These are phyloP conservation scores for Thysanoteuthis rhombus DNA, from an alignment of 2,888 invertebrate genomes.

Conservation along the genomic window DNA sequence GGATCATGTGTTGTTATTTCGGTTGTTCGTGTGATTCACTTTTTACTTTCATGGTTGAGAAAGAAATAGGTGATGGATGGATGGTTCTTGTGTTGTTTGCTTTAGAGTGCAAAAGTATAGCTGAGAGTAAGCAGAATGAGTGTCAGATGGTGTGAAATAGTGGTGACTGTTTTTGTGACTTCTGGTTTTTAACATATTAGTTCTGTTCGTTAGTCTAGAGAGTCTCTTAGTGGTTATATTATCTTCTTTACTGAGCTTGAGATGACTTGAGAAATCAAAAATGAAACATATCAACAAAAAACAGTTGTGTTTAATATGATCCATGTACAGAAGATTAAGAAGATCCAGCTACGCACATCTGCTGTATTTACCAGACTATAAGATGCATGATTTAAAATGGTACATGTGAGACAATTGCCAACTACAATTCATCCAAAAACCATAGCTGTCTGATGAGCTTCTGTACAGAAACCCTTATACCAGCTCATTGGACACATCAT, in stretches of 20 bases:
- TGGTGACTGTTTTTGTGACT: neutral
- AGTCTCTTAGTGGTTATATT: neutral
- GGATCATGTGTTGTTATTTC: neutral
- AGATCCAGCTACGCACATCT: neutral
- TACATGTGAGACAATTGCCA: too few relatives aligned
- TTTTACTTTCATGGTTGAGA: neutral
- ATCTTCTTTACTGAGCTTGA: neutral
- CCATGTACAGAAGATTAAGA: neutral
- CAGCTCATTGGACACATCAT: too few relatives aligned
- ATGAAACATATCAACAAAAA: neutral
- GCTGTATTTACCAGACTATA: too few relatives aligned
- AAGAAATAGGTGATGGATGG: neutral
- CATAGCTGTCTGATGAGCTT: too few relatives aligned
- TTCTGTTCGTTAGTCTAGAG: neutral
- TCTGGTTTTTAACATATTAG: neutral
- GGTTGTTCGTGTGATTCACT: neutral
- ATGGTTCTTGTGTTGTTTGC: neutral
- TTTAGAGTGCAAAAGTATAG: neutral
- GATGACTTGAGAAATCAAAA: neutral
- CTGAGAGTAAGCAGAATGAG: neutral
- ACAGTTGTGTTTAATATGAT: neutral
- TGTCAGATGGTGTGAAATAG: neutral
- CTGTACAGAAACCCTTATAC: too few relatives aligned
- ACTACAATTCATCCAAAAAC: too few relatives aligned
- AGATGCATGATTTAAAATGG: too few relatives aligned